Conservation (phyloP, 2,888 invertebrate species). For the Chloroclysta siterata region DNA sequence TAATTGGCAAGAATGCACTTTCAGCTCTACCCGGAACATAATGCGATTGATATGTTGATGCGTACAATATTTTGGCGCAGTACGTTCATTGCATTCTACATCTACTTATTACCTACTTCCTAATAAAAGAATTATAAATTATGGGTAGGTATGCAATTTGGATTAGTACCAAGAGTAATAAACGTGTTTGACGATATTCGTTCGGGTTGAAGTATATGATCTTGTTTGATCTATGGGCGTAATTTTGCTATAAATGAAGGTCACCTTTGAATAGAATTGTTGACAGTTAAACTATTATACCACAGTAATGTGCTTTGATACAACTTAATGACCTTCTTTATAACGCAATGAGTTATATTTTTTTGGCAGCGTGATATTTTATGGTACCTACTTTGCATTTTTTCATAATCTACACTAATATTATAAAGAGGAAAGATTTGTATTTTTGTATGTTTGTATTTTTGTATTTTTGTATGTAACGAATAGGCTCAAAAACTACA, state of each 20-base stretch:
- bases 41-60: slow-evolving; percentile 3
- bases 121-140: slow-evolving; percentile 54
- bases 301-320: slow-evolving; percentile 12
- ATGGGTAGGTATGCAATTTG: slow-evolving; percentile 49
- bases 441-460: too few species aligned
- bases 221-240: slow-evolving; percentile 40
- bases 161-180: slow-evolving; percentile 57
- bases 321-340: slow-evolving; percentile 5
- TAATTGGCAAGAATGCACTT: slow-evolving; percentile 8
- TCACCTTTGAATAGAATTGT: slow-evolving; percentile 34
- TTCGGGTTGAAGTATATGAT: slow-evolving; percentile 35
- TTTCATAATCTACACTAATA: too few species aligned
- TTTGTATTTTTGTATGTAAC: too few species aligned
- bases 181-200: slow-evolving; percentile 40
- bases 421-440: too few species aligned
- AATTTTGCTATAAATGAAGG: slow-evolving; percentile 38
- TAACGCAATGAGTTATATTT: slow-evolving; percentile 2
- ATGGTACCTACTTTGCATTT: background rate
- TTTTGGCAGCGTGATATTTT: slow-evolving; percentile 6
- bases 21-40: slow-evolving; percentile 10
- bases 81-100: slow-evolving; percentile 40
- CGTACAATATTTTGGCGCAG: slow-evolving; percentile 49
- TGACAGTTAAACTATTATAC: slow-evolving; percentile 6
- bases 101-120: slow-evolving; percentile 23
- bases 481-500: too few species aligned